Evolutionary conservation across 2,888 invertebrate genomes (phyloP).

Genomic region (Drosophila recens): DNA sequence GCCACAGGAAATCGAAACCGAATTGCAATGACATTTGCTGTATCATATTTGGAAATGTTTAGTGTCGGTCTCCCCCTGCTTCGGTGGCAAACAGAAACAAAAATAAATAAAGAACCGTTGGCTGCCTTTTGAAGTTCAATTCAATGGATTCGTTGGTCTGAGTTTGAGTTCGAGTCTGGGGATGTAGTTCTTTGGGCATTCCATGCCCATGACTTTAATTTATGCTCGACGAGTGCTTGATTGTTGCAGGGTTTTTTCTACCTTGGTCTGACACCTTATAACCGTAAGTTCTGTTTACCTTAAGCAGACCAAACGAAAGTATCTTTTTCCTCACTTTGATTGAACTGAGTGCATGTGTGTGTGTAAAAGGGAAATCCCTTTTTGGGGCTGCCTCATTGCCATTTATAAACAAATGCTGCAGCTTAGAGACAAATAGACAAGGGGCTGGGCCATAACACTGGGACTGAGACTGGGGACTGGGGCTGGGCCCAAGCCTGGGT

Average conservation of each 20-base stretch:
- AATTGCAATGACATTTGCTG: conserved; percentile 25
- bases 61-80: conserved; percentile 3
- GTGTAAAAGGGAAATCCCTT: conserved; percentile 80
- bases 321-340: conserved; percentile 51
- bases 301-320: conserved; percentile 71
- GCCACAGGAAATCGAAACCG: conserved; percentile 35
- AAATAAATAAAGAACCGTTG: conserved; percentile 49
- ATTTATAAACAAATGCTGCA: conserved; percentile 68
- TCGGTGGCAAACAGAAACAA: no score
- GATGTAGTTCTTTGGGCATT: conserved; percentile 65
- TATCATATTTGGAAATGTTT: conserved; percentile 15
- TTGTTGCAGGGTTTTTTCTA: conserved; percentile 47
- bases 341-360: conserved; percentile 35
- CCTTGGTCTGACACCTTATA: conserved; percentile 46
- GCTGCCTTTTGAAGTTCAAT: conserved; percentile 46
- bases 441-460: conserved; percentile 56
- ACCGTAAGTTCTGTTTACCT: conserved; percentile 51
- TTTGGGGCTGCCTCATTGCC: conserved; percentile 57
- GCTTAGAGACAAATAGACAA: conserved; percentile 60
- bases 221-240: conserved; percentile 63
- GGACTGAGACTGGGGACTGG: conserved; percentile 20
- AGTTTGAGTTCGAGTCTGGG: neutral
- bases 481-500: conserved; percentile 41
- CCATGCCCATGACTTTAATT: conserved; percentile 61
- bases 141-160: conserved; percentile 1